phyloP scores from a whole-genome alignment of 1,140 invertebrate genomes.

The Drosophila setifemur region DNA sequence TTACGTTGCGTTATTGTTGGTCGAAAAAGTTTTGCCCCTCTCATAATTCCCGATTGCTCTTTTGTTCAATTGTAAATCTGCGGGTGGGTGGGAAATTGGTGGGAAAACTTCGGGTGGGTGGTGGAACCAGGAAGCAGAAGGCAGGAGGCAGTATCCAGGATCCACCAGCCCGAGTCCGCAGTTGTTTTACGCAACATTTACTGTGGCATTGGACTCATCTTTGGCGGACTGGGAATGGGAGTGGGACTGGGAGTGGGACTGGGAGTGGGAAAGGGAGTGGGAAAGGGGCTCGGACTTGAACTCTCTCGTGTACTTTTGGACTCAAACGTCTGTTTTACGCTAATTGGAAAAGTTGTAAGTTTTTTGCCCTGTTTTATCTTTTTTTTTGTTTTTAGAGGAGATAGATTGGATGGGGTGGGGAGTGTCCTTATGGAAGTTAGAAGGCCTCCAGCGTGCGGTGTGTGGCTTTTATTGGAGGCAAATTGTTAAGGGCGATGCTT shows the following conservation, averaged over 20 bases:
- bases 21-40: conserved; percentile 66
- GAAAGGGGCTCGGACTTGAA: conserved; percentile 39
- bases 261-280: conserved; percentile 28
- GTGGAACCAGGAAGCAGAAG: not conserved
- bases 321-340: conserved; percentile 69
- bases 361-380: conserved; percentile 47
- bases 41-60: conserved; percentile 78
- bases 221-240: not conserved
- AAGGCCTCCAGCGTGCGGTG: conserved; percentile 30
- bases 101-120: not conserved
- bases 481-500: conserved; percentile 69
- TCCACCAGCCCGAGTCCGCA: conserved; percentile 48
- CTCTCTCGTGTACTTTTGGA: conserved; percentile 42
- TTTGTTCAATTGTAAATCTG: conserved; percentile 71
- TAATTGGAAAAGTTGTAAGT: conserved; percentile 81
- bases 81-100: not conserved
- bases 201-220: conserved; percentile 44
- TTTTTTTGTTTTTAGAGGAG: conserved; percentile 14
- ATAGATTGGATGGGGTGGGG: not conserved
- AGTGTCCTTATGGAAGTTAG: not conserved
- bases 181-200: conserved; percentile 79
- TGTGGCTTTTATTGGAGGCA: conserved; percentile 73
- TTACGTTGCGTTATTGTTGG: conserved; percentile 50
- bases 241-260: not conserved
- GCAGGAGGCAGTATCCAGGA: not conserved